These are phyloP conservation scores for Platerodrilus igneus DNA, from an alignment of 2,888 invertebrate genomes.

Conservation along the genomic window DNA sequence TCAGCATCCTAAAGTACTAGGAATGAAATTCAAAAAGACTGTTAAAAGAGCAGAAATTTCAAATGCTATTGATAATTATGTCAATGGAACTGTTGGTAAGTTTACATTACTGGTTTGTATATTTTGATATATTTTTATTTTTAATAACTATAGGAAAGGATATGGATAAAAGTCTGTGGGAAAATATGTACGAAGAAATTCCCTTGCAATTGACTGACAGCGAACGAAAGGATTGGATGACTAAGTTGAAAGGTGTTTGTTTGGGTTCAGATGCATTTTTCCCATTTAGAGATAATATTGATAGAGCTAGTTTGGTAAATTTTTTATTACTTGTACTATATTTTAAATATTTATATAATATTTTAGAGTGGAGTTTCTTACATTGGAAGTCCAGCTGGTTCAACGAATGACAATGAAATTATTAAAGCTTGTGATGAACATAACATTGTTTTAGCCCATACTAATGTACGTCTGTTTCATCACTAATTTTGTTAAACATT, in stretches of 20 bases:
- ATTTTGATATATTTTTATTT: neutral
- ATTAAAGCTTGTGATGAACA: slow-evolving; percentile 90
- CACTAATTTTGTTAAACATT: slow-evolving; percentile 61
- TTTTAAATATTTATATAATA: slow-evolving; percentile 17
- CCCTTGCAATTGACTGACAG: slow-evolving; percentile 67
- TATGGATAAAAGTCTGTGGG: slow-evolving; percentile 72
- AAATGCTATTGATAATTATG: slow-evolving; percentile 94
- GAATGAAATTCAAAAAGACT: slow-evolving; percentile 79
- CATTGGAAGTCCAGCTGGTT: slow-evolving; percentile 91
- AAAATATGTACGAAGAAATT: slow-evolving; percentile 66
- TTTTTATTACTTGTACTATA: slow-evolving; percentile 6
- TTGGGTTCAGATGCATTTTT: slow-evolving; percentile 97
- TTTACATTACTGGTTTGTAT: slow-evolving; percentile 12
- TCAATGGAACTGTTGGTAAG: slow-evolving; percentile 82
- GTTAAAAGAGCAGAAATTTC: slow-evolving; percentile 88
- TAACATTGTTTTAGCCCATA: slow-evolving; percentile 81
- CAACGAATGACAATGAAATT: slow-evolving; percentile 87
- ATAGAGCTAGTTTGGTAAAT: slow-evolving; percentile 81
- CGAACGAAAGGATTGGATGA: slow-evolving; percentile 66
- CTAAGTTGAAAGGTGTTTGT: slow-evolving; percentile 69
- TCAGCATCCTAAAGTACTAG: slow-evolving; percentile 80
- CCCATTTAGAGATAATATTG: slow-evolving; percentile 96
- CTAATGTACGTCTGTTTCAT: slow-evolving; percentile 88
- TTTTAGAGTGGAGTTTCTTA: slow-evolving; percentile 88
- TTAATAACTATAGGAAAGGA: slow-evolving; percentile 59